These are phyloP conservation scores for Cephus sareptanus DNA, from an alignment of 2,888 invertebrate genomes.

Conservation along the genomic window DNA sequence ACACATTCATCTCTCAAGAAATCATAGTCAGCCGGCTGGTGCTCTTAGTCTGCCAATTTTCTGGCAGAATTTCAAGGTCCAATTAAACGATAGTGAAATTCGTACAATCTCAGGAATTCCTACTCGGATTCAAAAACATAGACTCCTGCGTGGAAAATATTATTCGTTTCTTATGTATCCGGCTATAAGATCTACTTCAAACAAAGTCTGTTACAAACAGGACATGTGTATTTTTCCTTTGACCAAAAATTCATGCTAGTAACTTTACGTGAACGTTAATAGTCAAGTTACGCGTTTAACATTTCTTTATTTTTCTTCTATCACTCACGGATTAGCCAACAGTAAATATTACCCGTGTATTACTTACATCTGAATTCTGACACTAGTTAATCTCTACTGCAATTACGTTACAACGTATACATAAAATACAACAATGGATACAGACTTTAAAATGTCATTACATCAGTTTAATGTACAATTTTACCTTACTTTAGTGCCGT, in stretches of 20 bases:
- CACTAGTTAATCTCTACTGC: neutral
- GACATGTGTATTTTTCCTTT: neutral
- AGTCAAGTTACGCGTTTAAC: neutral
- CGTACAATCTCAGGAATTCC: neutral
- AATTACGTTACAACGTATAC: conserved; percentile 39
- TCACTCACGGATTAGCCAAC: neutral
- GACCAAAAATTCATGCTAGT: neutral
- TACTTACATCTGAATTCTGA: neutral
- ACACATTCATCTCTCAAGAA: neutral
- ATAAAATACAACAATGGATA: conserved; percentile 38
- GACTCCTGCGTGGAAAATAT: neutral
- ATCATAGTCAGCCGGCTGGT: neutral
- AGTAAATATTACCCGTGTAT: neutral
- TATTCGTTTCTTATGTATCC: neutral
- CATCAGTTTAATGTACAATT: neutral
- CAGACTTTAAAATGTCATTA: neutral
- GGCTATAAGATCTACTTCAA: neutral
- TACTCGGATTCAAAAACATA: conserved; percentile 28
- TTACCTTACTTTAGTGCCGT: neutral
- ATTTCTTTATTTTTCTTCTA: neutral
- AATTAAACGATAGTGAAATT: conserved; percentile 17
- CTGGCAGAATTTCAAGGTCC: conserved; percentile 22
- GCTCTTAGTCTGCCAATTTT: conserved; percentile 1
- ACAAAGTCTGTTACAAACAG: neutral
- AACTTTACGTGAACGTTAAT: neutral